phyloP scores from a whole-genome alignment of 2,113 vertebrate genomes.

The Urocynchramus pylzowi region DNA sequence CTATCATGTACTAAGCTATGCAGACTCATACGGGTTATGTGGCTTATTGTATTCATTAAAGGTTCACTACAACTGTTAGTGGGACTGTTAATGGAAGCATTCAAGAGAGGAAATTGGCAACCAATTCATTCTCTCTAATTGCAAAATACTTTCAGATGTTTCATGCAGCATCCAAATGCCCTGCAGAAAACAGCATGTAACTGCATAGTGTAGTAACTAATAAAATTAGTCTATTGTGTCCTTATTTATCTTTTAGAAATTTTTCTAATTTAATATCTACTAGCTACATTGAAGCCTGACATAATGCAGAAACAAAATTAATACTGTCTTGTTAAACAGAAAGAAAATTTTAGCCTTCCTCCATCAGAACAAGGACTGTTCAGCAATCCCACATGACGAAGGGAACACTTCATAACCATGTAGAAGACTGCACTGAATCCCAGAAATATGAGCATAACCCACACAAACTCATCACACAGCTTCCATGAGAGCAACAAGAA shows the following conservation, averaged over 20 bases:
- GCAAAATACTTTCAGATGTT: background rate
- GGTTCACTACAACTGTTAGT: background rate
- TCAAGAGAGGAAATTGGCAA: background rate
- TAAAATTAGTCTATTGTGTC: background rate
- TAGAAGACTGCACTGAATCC: background rate
- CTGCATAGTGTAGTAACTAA: background rate
- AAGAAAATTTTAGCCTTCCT: background rate
- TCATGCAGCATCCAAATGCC: background rate
- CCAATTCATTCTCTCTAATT: slow-evolving; percentile 33
- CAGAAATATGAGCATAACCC: background rate
- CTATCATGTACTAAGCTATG: background rate
- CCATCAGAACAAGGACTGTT: background rate
- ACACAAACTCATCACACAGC: background rate
- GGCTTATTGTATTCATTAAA: slow-evolving; percentile 13
- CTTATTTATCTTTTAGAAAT: background rate
- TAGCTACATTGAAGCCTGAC: background rate
- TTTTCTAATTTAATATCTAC: background rate
- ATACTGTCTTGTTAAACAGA: background rate
- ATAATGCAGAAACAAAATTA: background rate
- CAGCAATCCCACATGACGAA: background rate
- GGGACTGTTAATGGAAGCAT: background rate
- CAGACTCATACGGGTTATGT: background rate
- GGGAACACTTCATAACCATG: background rate
- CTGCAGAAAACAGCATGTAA: background rate
- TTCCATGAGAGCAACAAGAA: background rate